Conservation (phyloP, 1,140 invertebrate genomes). For the Drosophila ironensis region DNA sequence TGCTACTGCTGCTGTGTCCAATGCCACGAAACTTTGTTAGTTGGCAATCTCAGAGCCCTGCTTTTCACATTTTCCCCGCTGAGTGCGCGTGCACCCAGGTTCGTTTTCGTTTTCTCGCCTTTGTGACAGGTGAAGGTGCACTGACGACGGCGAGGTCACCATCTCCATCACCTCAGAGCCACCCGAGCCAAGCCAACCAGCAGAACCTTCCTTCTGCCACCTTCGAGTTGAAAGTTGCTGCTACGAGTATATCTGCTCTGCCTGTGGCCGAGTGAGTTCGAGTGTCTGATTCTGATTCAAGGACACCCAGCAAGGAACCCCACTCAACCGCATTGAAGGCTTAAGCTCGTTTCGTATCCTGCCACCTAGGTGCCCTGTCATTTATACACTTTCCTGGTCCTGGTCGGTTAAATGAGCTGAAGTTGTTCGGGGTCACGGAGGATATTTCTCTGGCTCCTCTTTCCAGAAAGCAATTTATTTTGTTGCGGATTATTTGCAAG, state of each 20-base stretch:
- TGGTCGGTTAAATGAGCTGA: neutral
- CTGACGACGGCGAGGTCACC: constrained; percentile 43
- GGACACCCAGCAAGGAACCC: constrained; percentile 24
- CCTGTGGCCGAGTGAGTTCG: constrained; percentile 33
- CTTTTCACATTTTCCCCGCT: constrained; percentile 29
- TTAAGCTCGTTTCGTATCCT: constrained; percentile 23
- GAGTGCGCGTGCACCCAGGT: constrained; percentile 46
- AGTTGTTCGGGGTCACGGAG: constrained; percentile 3
- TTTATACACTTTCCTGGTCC: constrained; percentile 29
- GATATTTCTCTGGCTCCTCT: neutral
- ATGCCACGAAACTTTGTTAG: constrained; percentile 30
- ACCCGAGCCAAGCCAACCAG: neutral
- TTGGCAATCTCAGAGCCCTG: constrained; percentile 45
- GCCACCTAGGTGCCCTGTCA: constrained; percentile 29
- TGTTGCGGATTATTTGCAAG: too few relatives aligned
- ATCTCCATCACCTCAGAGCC: neutral
- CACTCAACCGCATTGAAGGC: constrained; percentile 34
- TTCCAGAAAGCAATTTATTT: neutral
- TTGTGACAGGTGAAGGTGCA: constrained; percentile 60
- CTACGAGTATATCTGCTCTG: constrained; percentile 1
- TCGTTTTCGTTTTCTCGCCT: neutral
- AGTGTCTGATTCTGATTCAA: constrained; percentile 43
- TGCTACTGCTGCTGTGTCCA: constrained; percentile 29
- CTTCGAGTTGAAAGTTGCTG: constrained; percentile 19
- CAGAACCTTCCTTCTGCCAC: neutral